Evolutionary conservation across 1,140 invertebrate species (phyloP).

Genomic region (Dolichoris vasculosae): DNA sequence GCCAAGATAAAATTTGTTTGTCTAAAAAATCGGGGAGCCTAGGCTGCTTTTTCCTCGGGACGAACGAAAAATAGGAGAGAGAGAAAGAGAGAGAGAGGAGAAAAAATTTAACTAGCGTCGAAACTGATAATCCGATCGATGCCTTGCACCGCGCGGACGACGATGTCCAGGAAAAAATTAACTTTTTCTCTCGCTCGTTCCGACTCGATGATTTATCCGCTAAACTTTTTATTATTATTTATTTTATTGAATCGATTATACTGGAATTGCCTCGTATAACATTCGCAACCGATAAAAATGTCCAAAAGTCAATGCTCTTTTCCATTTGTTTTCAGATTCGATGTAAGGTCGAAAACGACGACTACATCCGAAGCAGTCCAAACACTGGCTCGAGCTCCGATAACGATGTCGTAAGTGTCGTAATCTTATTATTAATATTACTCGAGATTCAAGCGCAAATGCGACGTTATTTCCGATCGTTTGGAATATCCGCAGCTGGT

Average conservation of each 20-base stretch:
- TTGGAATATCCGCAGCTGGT: too few species aligned
- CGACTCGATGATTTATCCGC: background rate
- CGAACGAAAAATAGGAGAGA: background rate
- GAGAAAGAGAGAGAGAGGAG: background rate
- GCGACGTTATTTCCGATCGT: too few species aligned
- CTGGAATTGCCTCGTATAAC: background rate
- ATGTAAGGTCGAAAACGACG: conserved; percentile 58
- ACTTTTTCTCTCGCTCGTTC: background rate
- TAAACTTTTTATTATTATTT: too few species aligned
- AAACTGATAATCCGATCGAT: background rate
- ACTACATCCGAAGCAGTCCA: conserved; percentile 58
- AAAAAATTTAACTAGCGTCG: background rate
- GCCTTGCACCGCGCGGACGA: background rate
- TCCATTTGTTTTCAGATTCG: conserved; percentile 51
- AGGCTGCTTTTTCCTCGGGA: background rate
- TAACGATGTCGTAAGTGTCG: conserved; percentile 61
- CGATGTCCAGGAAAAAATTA: background rate
- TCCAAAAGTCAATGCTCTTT: background rate
- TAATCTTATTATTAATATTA: background rate
- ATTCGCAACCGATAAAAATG: too few species aligned
- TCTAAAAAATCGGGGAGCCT: background rate
- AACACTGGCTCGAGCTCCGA: conserved; percentile 56
- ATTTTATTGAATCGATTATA: background rate
- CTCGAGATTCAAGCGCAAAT: too few species aligned
- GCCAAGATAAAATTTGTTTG: background rate